Conservation (phyloP, 2,113 vertebrate genomes). For the Balaeniceps rex region DNA sequence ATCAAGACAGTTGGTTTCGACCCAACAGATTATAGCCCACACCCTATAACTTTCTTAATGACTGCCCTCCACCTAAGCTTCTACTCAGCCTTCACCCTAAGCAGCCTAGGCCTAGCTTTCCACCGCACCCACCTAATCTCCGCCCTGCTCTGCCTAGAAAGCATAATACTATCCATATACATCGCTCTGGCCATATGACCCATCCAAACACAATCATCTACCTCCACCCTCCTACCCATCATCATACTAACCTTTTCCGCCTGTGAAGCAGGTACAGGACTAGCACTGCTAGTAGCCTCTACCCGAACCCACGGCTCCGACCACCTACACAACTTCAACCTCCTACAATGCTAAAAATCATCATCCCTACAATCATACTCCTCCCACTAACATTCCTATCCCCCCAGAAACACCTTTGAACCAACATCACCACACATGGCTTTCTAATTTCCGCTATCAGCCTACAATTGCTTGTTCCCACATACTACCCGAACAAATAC, state of each 20-base stretch:
- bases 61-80: fast-evolving
- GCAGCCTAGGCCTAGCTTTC: neutral
- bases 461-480: no score
- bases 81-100: neutral
- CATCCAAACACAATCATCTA: fast-evolving
- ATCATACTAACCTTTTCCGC: neutral
- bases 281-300: neutral
- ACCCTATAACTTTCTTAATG: neutral
- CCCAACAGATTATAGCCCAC: fast-evolving
- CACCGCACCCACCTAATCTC: neutral
- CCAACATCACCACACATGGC: no score
- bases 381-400: fast-evolving
- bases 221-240: fast-evolving
- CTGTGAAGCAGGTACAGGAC: fast-evolving
- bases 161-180: neutral
- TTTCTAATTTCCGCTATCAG: no score
- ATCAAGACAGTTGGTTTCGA: neutral
- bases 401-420: no score
- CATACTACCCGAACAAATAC: no score
- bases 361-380: fast-evolving
- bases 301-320: fast-evolving
- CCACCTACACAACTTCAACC: fast-evolving
- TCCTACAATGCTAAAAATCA: neutral
- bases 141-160: neutral
- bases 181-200: fast-evolving